Conservation (phyloP, 2,888 invertebrate genomes). For the Acleris emargana region DNA sequence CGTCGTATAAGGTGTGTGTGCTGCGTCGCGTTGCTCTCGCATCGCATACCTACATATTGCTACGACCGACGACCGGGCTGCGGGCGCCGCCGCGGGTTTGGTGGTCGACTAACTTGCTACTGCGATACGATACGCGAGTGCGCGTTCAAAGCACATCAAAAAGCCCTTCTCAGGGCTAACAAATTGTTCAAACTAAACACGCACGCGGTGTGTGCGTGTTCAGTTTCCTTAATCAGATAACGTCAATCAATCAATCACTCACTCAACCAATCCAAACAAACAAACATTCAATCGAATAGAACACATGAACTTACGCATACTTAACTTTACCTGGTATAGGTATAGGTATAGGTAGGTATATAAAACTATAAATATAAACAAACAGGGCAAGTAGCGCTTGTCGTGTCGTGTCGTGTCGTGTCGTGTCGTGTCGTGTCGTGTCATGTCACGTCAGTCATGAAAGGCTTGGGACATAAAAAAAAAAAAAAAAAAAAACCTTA, state of each 20-base stretch:
- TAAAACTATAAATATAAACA: too few relatives aligned
- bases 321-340: too few relatives aligned
- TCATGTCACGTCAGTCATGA: too few relatives aligned
- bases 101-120: not conserved
- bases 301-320: not conserved
- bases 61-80: not conserved
- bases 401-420: too few relatives aligned
- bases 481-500: too few relatives aligned
- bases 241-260: slow-evolving; percentile 6
- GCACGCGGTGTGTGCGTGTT: not conserved
- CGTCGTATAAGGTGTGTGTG: not conserved
- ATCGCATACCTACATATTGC: too few relatives aligned
- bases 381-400: too few relatives aligned
- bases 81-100: not conserved
- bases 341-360: too few relatives aligned
- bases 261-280: too few relatives aligned
- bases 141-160: slow-evolving; percentile 22
- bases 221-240: slow-evolving; percentile 9
- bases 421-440: too few relatives aligned
- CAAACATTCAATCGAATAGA: not conserved
- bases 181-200: slow-evolving; percentile 6
- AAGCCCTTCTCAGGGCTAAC: slow-evolving; percentile 28
- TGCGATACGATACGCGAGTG: slow-evolving; percentile 16
- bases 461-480: too few relatives aligned
- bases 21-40: too few relatives aligned